These are phyloP conservation scores for Lamprotornis superbus DNA, from an alignment of 2,113 vertebrate species.

Conservation along the genomic window DNA sequence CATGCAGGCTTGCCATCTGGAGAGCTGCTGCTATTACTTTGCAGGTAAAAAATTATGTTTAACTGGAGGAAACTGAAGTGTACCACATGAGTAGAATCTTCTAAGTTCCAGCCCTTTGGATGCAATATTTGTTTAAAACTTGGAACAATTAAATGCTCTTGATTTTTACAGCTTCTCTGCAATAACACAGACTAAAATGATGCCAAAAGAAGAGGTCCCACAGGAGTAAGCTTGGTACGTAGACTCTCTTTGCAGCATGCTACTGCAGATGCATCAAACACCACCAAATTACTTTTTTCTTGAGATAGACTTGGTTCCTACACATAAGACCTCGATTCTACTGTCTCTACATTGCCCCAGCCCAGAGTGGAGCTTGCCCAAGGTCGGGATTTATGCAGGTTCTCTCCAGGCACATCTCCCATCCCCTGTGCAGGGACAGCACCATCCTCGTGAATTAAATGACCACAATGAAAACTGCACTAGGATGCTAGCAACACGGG, in stretches of 20 bases:
- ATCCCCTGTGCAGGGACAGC: neutral
- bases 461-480: neutral
- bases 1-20: constrained; percentile 55
- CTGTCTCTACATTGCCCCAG: neutral
- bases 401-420: neutral
- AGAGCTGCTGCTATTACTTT: constrained; percentile 26
- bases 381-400: fast-evolving
- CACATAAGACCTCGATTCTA: neutral
- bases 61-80: constrained; percentile 3
- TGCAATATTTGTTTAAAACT: constrained; percentile 22
- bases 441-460: neutral
- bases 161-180: neutral
- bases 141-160: neutral
- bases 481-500: fast-evolving
- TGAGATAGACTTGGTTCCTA: neutral
- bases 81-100: neutral
- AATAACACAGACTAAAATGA: neutral
- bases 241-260: neutral
- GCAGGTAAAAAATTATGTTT: constrained; percentile 28
- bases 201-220: neutral
- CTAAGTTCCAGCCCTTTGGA: neutral
- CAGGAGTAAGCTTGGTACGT: neutral
- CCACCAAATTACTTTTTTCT: neutral
- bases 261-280: neutral
- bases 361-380: fast-evolving